Conservation (phyloP, 2,888 invertebrate genomes). For the Drosophila pseudotakahashii region DNA sequence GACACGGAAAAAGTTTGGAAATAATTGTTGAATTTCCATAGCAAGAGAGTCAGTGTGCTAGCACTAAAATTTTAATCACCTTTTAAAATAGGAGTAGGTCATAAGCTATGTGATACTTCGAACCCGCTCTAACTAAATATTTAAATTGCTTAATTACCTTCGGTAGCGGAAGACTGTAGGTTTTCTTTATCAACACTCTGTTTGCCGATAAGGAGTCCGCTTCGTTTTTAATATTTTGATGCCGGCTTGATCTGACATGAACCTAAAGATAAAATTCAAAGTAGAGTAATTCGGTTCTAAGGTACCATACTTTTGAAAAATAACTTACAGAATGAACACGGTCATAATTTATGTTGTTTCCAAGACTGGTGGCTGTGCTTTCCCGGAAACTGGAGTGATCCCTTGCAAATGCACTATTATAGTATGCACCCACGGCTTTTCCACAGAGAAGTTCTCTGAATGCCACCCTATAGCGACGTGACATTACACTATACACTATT, state of each 20-base stretch:
- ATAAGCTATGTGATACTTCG: neutral
- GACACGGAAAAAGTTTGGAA: neutral
- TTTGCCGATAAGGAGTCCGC: constrained; percentile 70
- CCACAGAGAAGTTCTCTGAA: constrained; percentile 91
- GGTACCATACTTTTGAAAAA: neutral
- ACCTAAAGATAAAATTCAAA: constrained; percentile 52
- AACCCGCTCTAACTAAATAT: too few relatives aligned
- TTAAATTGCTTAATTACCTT: constrained; percentile 60
- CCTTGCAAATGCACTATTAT: constrained; percentile 85
- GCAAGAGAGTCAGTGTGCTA: neutral
- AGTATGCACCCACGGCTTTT: constrained; percentile 84
- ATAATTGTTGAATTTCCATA: neutral
- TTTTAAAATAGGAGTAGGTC: too few relatives aligned
- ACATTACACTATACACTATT: constrained; percentile 94
- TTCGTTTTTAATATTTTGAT: constrained; percentile 64
- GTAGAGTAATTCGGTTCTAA: neutral
- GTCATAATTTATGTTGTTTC: constrained; percentile 66
- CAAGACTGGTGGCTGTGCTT: constrained; percentile 79
- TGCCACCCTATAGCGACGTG: constrained; percentile 90
- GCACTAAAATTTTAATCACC: neutral
- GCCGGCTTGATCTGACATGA: constrained; percentile 74
- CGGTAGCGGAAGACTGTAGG: constrained; percentile 59
- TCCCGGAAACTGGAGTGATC: constrained; percentile 88
- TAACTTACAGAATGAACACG: constrained; percentile 67
- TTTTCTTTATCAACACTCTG: constrained; percentile 71